These are phyloP conservation scores for Marisa cornuarietis DNA, from an alignment of 1,140 invertebrate genomes.

Conservation along the genomic window DNA sequence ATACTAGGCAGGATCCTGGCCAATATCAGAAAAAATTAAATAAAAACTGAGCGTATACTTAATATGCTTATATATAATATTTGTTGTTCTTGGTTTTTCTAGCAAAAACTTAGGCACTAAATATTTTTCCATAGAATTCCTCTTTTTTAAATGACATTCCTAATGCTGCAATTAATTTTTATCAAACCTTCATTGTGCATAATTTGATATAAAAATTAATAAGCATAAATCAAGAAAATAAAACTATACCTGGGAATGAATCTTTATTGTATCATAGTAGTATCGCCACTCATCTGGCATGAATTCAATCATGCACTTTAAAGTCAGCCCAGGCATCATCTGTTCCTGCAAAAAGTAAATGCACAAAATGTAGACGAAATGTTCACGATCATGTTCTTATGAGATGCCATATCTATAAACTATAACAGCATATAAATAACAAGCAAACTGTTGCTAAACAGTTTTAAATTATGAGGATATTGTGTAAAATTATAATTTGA, in stretches of 20 bases:
- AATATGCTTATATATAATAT: no score
- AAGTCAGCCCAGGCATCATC: slow-evolving; percentile 58
- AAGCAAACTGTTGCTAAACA: background rate
- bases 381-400: background rate
- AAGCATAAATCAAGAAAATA: background rate
- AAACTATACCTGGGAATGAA: slow-evolving; percentile 60
- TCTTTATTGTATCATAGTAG: slow-evolving; percentile 66
- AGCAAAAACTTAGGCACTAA: no score
- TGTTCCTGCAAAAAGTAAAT: slow-evolving; percentile 45
- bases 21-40: no score
- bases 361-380: background rate
- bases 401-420: background rate
- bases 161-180: no score
- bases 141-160: no score
- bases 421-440: background rate
- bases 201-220: background rate
- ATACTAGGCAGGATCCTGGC: no score
- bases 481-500: no score
- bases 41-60: no score
- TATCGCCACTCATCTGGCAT: slow-evolving; percentile 65
- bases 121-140: no score
- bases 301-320: slow-evolving; percentile 64
- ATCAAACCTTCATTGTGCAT: no score
- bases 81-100: no score
- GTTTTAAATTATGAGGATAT: no score